Base-by-base conservation (phyloP, 2,888 invertebrate species). In the Lasius fuliginosus region DNA sequence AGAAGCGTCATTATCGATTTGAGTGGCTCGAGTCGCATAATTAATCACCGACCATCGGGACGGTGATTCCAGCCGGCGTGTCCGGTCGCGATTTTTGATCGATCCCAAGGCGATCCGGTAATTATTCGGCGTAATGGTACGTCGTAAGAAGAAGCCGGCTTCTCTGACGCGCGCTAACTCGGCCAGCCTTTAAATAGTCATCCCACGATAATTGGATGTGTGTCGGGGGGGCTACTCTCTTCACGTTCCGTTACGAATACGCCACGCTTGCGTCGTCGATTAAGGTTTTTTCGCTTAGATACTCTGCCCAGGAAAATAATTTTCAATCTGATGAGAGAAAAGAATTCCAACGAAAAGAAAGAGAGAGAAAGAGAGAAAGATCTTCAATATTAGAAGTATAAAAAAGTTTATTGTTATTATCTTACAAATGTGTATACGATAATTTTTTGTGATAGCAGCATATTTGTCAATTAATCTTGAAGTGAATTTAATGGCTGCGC, bases 31-130 rank as follows among this genome's bases (percentile, higher is more conserved):
- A 60, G 67, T 85, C 86, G 85, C 77, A 69, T 86, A 86, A 86
- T 86, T 85, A 86, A 86, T 85, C 79, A 74, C 68, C 67, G 46
- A 46, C 46, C 79, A 86, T 82, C 79, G 64, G 40, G 83, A 67
- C 40, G 56, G 42, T n/a, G 18, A 77, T 77, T 12, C 18, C 69
- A 27, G 12, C 4, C 79, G n/a, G 11, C 15, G 40, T 46, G 76
- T 36, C 12, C 58, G 27, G 5, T 77, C 56, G 40, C 27, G 65
- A 73, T 42, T 84, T 83, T 85, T 77, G 60, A 67, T 33, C 84
- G 77, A 58, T 58, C 74, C 42, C 82, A 84, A 84, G 84, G 82
- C 62, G 62, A 74, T 68, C 82, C 82, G 53, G 82, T 82, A 74
- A 74, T 85, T 65, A 56, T 68, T 75, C 67, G 67, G 53, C 71